Evolutionary conservation across 2,797 vertebrate species (phyloP).

Genomic region (Rhynchotus rufescens): DNA sequence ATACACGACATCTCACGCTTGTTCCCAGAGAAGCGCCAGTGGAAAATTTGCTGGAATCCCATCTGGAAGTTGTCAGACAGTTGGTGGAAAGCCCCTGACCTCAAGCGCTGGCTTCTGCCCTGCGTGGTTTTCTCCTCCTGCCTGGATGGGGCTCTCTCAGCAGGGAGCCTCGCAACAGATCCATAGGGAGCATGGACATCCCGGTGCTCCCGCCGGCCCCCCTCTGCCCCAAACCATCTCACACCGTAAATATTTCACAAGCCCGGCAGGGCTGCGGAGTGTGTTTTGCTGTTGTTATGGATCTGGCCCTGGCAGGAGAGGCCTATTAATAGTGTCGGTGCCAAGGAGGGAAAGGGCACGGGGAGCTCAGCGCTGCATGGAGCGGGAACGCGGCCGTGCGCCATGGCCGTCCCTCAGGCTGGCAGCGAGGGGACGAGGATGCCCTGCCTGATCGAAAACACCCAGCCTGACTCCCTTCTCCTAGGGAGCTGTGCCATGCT

Average conservation of each 20-base stretch:
- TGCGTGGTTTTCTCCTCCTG: background rate
- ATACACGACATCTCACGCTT: background rate
- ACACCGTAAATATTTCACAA: conserved; percentile 68
- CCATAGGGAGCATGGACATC: conserved; percentile 44
- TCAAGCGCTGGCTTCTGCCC: conserved; percentile 32
- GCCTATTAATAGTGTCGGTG: conserved; percentile 63
- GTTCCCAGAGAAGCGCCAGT: conserved; percentile 40
- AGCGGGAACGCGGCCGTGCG: fast-evolving
- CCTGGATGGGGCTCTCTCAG: background rate
- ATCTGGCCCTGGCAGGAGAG: conserved; percentile 44
- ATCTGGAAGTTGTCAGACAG: conserved; percentile 38
- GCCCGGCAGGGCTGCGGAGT: conserved; percentile 28
- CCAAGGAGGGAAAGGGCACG: conserved; percentile 50
- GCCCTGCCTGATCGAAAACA: background rate
- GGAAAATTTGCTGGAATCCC: conserved; percentile 63
- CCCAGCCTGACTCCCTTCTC: background rate
- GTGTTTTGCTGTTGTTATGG: conserved; percentile 71
- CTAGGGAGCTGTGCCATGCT: background rate
- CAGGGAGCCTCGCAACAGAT: conserved; percentile 30
- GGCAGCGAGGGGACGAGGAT: background rate
- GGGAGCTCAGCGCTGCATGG: background rate
- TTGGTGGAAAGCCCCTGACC: conserved; percentile 65
- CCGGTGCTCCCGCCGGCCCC: background rate
- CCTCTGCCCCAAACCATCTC: conserved; percentile 25
- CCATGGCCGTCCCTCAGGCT: background rate